Percentiles rank a stretch among this genome's conserved stretches.
Conservation (phyloP, 2,797 vertebrate species). For the Cossypha heuglini region DNA sequence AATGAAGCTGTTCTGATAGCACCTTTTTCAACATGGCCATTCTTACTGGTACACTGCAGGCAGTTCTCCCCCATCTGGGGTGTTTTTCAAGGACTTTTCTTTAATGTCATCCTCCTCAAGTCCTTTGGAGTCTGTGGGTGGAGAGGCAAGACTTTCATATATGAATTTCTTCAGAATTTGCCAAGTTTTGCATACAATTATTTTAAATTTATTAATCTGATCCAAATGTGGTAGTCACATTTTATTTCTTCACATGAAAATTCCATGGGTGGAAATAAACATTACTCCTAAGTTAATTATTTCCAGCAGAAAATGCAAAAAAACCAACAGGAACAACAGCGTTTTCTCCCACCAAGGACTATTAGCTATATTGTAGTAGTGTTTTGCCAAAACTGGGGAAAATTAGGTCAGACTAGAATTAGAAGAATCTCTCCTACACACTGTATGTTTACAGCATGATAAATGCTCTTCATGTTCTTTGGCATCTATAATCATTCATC, state of each 20-base stretch:
- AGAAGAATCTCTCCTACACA: not conserved
- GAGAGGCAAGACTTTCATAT: not conserved
- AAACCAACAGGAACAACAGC: not conserved
- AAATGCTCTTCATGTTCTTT: not conserved
- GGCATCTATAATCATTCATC: not conserved
- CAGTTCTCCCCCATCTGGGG: rapidly evolving
- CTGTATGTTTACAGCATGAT: not conserved
- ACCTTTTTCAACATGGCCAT: not conserved
- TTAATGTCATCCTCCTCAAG: not conserved
- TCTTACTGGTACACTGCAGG: not conserved
- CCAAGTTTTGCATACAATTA: not conserved
- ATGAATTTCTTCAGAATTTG: not conserved
- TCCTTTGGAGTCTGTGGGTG: not conserved
- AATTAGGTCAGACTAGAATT: not conserved
- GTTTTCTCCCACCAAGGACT: not conserved
- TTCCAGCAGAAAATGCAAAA: not conserved
- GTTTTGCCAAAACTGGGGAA: not conserved
- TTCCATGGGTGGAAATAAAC: not conserved
- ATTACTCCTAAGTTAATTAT: not conserved
- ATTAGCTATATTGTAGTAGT: not conserved
- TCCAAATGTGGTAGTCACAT: not conserved
- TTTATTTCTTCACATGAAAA: not conserved
- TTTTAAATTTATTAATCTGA: not conserved
- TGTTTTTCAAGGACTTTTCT: not conserved
- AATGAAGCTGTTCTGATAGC: not conserved